Percentiles rank a stretch among this genome's conserved stretches.
These are phyloP conservation scores for Passerina amoena DNA, from an alignment of 2,113 vertebrate genomes.

Conservation along the genomic window DNA sequence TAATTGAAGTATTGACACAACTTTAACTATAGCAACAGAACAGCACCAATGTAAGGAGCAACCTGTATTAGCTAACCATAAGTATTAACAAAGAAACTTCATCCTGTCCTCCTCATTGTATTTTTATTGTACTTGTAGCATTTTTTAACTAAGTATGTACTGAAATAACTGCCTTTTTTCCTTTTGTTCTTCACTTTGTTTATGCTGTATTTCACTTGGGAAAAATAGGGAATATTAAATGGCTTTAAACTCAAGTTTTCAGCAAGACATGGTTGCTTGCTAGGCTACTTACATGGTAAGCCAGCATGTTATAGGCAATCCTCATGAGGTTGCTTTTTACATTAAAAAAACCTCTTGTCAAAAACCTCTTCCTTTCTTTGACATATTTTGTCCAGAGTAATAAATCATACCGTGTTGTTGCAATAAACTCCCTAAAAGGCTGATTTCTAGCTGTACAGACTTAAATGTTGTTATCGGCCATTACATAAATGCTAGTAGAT, in stretches of 20 bases:
- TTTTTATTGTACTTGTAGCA: conserved; percentile 8
- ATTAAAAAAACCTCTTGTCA: neutral
- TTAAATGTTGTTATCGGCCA: neutral
- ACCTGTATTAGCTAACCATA: conserved; percentile 10
- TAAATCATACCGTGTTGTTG: neutral
- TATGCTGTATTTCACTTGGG: neutral
- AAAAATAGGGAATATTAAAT: neutral
- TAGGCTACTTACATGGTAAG: neutral
- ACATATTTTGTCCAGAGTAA: neutral
- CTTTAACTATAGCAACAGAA: conserved; percentile 80
- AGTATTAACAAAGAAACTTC: conserved; percentile 1
- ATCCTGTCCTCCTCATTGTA: conserved; percentile 27
- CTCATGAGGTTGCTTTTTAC: neutral
- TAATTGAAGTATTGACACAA: conserved; percentile 78
- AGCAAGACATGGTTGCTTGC: neutral
- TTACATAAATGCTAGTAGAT: neutral
- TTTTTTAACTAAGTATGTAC: neutral
- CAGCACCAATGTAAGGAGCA: conserved; percentile 53
- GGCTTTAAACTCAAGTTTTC: neutral
- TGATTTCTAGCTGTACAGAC: neutral
- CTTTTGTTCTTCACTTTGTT: conserved; percentile 3
- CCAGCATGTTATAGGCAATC: accelerated
- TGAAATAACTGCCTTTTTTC: conserved; percentile 35
- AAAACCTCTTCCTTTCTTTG: neutral
- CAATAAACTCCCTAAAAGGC: neutral